Base-by-base conservation (phyloP, 2,888 invertebrate genomes). In the Orchesellides sinensis region DNA sequence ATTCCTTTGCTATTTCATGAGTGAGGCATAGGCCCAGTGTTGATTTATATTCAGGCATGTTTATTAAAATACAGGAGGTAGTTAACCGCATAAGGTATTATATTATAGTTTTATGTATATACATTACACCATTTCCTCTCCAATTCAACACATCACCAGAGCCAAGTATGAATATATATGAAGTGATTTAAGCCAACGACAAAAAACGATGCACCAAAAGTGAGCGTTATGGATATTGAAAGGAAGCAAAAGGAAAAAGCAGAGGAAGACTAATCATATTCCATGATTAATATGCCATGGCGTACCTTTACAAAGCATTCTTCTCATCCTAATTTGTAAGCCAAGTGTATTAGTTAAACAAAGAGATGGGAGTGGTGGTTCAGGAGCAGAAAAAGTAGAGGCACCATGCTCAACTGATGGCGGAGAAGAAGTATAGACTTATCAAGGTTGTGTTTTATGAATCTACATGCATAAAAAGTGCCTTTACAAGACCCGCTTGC, bases 241-340 rank as follows among this genome's bases (percentile, higher is more conserved):
- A 49, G 35, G 49, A 49, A 19, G 49, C 1, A n/a, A 1, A 32
- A 29, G 23, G 32, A 54, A 27, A 35, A 52, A 21, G 72, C 40
- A n/a, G n/a, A 79, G 45, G 65, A 72, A 35, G 47, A 56, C 72
- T 72, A 70, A 79, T 79, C 79, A 79, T 74, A 74, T 72, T 72
- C 79, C 35, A 66, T 79, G 72, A 79, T 79, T 79, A 79, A 79
- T 72, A 79, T 79, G 79, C 72, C 72, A 79, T 45, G 45, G 72
- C 56, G 66, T 63, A 66, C 65, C 79, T 79, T 72, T 29, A 45
- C 79, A 23, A 74, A n/a, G 54, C 54, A 40, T 74, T 12, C 54
- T 77, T 25, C 21, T 65, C 54, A 66, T 65, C 40, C 61, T 65
- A 66, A 72, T 72, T 56, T 72, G 56, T 56, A 59, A 56, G 72